These are phyloP conservation scores for Pipistrellus pygmaeus DNA, from an alignment of 2,797 vertebrate species.

Conservation along the genomic window DNA sequence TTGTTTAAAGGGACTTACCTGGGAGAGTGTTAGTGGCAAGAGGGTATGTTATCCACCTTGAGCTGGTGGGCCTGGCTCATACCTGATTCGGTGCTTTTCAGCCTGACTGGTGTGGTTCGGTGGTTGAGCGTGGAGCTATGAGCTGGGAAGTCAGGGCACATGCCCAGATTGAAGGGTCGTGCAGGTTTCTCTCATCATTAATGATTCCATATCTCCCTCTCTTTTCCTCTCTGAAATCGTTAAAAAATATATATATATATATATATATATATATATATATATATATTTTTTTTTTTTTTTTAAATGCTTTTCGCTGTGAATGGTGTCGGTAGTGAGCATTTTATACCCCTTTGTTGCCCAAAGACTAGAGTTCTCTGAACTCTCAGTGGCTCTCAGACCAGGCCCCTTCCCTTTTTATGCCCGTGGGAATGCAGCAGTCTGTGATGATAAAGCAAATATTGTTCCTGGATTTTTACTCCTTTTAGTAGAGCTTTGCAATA, in stretches of 20 bases:
- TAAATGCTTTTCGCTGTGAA: background rate
- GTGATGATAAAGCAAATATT: background rate
- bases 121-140: no score
- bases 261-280: no score
- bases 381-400: background rate
- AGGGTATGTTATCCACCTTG: background rate
- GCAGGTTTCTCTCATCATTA: no score
- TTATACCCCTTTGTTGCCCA: background rate
- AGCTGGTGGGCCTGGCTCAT: background rate
- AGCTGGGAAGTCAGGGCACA: no score
- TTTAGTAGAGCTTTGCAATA: background rate
- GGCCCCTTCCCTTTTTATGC: background rate
- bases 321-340: background rate
- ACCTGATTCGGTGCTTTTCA: background rate
- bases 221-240: no score
- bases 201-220: no score
- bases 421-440: background rate
- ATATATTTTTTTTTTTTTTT: no score
- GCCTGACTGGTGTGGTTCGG: no score
- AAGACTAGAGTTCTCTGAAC: background rate
- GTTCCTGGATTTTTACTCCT: background rate
- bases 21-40: background rate
- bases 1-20: background rate
- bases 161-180: no score
- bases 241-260: no score